Evolutionary conservation across 2,888 invertebrate genomes (phyloP), one percentile per base, ranked within the genome.

Genomic region (Cephus runcator): DNA sequence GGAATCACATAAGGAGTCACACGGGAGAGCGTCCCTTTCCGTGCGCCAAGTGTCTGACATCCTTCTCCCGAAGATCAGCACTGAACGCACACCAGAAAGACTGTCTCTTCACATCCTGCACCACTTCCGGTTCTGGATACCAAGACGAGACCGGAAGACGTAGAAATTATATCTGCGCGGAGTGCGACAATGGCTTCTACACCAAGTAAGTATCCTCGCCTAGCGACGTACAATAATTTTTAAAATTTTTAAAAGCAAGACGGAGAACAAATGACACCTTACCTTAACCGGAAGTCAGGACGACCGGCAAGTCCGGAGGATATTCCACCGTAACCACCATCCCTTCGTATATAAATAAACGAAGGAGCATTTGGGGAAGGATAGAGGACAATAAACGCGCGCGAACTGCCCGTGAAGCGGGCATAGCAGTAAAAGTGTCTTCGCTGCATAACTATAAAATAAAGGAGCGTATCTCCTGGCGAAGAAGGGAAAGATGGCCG

Each of bases 1-100:
- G 95, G 1, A 93, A 94, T 79, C 96, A 97, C 89, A 91, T 97
- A 73, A 93, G 95, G 56, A 93, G 93, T 77, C 97, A 97, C 86
- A 96, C 96, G 0, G 94, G 95, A 36, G 97, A 97, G 87, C 93
- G 95, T 79, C 95, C 95, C 0, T 96, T 94, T 85, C 91, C 92
- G 4, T 97, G 97, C 85, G 69, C 79, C 3, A 90, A 92, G 0
- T 97, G 97, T 87, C 92, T 91, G 0, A 92, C 93, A 0, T 93
- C 93, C 80, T 97, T 96, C 87, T 93, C 94, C 0, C 92, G 95
- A 35, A 94, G 94, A 83, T 94, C 94, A 74, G 95, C 95, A 85
- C 92, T 95, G 76, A 93, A 93, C 40, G 93, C 93, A 78, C 96
- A 97, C 88, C 82, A 91, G 92, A 77, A 93, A 90, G 83, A 91